Evolutionary conservation across 2,113 vertebrate genomes (phyloP), one percentile per base, ranked within the genome.

Genomic region (Phyllopteryx taeniolatus): DNA sequence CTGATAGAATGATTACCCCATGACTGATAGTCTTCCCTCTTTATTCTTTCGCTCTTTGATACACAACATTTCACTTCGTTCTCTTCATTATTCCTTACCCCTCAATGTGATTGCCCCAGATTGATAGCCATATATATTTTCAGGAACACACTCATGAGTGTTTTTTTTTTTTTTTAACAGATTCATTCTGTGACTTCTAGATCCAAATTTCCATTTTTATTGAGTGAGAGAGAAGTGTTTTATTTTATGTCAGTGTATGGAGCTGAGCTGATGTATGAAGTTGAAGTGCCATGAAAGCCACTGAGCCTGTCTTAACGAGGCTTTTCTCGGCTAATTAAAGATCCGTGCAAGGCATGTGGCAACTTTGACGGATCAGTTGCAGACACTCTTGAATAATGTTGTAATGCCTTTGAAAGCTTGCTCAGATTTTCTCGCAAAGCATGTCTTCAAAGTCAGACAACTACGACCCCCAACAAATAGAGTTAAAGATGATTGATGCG

Each of bases 401-500:
- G 64, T 65, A 72, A 79, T 31, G 73, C 66, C 71, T 75, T 75
- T 76, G 68, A 76, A 82, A 82, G 73, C 71, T 74, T 59, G 67
- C 68, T 77, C 56, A 56, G 66, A 82, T 78, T 80, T 71, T 70
- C 69, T 68, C 33, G 43, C 72, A 61, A 61, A 79, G 66, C 42
- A 6, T 27, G 51, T 74, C 65, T 77, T 39, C 60, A 67, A 80
- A 79, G 60, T 76, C 57, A 33, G 31, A 35, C 54, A 64, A 75
- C 79, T 72, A 65, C 13, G 54, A 82, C 83, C 80, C 61, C 22
- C 13, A 4, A 71, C 81, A 72, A 78, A 86, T 70, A 63, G n/a
- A 77, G 76, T 80, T 83, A 81, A 78, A 72, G 69, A 84, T 88
- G 88, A 90, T 83, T 86, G 82, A 91, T 90, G 85, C 73, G 73